Base-by-base conservation (phyloP, 2,797 vertebrate genomes). In the Cynodonichthys magdalenae region DNA sequence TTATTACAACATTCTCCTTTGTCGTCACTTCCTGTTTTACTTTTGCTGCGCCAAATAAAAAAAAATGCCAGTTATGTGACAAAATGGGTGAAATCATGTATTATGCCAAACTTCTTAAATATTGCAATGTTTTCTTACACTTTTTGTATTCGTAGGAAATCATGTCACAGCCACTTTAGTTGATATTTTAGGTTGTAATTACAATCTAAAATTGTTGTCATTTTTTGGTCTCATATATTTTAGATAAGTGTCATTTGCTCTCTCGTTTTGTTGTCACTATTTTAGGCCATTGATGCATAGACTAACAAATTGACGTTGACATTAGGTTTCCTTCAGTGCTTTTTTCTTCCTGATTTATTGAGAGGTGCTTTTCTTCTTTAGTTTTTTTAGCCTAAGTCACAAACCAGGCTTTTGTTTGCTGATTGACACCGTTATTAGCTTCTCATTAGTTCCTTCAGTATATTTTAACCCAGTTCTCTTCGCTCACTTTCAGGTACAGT, bases 361-460 rank as follows among this genome's bases (percentile, higher is more conserved):
- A 3, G 10, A 7, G n/a, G 54, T 28, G 28, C 45, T n/a, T 31
- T 15, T 46, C 28, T 31, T 6, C 17, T 45, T 17, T 18, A 27
- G 27, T 53, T 55, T 44, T 44, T 56, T 42, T 27, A 45, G 17
- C 15, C 5, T 6, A 9, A 15, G 24, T 28, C 9, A 10, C 24
- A 17, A 18, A 8, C 55, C 11, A 18, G 17, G 17, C 15, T 4
- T 46, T 46, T 15, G 18, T 53, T 36, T 36, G 27, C 52, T 29
- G 27, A 15, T 46, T 46, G 44, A 31, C 42, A 11, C 41, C 17
- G 10, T 42, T 42, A 2, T 28, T 57, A 44, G 14, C n/a, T 56
- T 57, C 20, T 44, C 24, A n/a, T 55, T 10, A 55, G 14, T 24
- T 41, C 53, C 54, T 11, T 45, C 27, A n/a, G 15, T 28, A 57